Evolutionary conservation across 64 coral and sea anemone genomes (phyloP).

Genomic region (Montipora efflorescens): DNA sequence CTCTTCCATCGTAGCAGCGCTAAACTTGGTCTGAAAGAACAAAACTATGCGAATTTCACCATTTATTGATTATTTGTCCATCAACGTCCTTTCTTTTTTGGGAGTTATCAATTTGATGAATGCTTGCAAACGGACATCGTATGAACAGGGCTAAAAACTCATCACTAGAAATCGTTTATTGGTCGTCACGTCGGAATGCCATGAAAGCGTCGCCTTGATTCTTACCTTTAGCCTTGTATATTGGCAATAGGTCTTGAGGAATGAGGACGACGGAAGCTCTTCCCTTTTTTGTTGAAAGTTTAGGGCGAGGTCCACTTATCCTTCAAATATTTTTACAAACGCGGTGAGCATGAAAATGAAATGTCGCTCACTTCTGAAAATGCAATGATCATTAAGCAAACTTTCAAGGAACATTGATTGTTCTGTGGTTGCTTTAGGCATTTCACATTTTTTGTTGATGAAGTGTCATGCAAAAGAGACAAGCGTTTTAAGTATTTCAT

Average conservation of each 20-base stretch:
- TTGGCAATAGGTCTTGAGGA: not conserved
- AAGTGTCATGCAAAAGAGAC: not conserved
- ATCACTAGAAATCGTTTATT: not conserved
- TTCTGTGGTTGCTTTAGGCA: not conserved
- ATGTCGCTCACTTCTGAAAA: not conserved
- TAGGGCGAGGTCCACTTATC: slow-evolving; percentile 48
- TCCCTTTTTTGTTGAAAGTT: slow-evolving; percentile 38
- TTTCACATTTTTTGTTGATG: not conserved
- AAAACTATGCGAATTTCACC: not conserved
- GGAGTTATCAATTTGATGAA: slow-evolving; percentile 42
- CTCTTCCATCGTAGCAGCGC: not conserved
- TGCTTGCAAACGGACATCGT: slow-evolving; percentile 29
- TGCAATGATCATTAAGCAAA: not conserved
- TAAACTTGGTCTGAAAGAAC: not conserved
- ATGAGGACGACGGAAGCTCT: slow-evolving; percentile 25
- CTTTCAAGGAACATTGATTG: too few relatives aligned
- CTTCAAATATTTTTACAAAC: slow-evolving; percentile 25
- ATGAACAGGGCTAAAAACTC: slow-evolving; percentile 29
- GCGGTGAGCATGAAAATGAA: not conserved
- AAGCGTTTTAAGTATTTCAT: not conserved
- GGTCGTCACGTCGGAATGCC: not conserved
- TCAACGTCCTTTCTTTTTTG: not conserved
- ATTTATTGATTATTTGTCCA: not conserved
- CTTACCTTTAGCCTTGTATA: not conserved
- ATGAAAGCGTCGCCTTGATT: too few relatives aligned